Conservation (phyloP, 2,888 invertebrate genomes). For the Bhutanitis thaidina region DNA sequence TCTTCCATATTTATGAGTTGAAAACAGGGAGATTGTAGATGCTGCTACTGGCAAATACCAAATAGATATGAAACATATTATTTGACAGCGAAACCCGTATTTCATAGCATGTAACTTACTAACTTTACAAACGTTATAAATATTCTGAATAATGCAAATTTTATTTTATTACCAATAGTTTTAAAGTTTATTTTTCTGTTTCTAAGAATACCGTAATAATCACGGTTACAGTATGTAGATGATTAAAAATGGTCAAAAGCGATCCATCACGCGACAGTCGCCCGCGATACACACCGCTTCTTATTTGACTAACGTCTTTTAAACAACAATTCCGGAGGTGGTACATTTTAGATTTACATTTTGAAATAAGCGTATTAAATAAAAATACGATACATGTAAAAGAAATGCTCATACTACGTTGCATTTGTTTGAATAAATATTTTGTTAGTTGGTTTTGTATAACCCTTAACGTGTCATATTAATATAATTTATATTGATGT, state of each 20-base stretch:
- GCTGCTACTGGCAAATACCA: conserved; percentile 17
- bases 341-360: background rate
- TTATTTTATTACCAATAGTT: conserved; percentile 1
- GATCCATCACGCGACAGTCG: conserved; percentile 71
- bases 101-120: conserved; percentile 34
- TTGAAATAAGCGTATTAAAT: too few relatives aligned
- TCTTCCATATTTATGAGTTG: conserved; percentile 24
- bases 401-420: too few relatives aligned
- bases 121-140: conserved; percentile 2
- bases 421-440: too few relatives aligned
- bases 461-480: too few relatives aligned
- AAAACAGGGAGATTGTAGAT: conserved; percentile 17
- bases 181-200: conserved; percentile 2
- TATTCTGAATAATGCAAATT: background rate
- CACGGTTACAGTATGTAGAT: conserved; percentile 30
- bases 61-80: conserved; percentile 37
- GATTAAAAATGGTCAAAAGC: conserved; percentile 69
- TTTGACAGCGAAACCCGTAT: conserved; percentile 44
- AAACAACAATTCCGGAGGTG: conserved; percentile 19
- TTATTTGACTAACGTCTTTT: conserved; percentile 62
- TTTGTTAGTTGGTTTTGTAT: too few relatives aligned
- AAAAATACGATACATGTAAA: too few relatives aligned
- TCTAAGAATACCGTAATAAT: background rate
- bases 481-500: too few relatives aligned
- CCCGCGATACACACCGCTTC: conserved; percentile 53